Base-by-base conservation (phyloP, 2,888 invertebrate species). In the Toxonevra muliebris region DNA sequence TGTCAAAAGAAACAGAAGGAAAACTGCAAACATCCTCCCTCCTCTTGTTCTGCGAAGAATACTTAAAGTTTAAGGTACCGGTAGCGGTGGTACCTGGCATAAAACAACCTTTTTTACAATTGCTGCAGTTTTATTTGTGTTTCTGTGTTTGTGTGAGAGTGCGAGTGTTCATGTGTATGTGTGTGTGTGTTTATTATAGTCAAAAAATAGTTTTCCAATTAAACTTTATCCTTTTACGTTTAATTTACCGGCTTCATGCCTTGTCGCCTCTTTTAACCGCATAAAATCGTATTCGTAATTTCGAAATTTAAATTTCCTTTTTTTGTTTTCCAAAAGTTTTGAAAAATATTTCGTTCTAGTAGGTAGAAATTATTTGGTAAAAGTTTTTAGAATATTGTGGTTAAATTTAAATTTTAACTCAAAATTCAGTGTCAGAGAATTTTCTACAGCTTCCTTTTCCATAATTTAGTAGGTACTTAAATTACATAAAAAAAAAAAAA, bases 211-310 rank as follows among this genome's bases (percentile, higher is more conserved):
- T 84, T 84, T 84, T 84, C 84, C 84, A 84, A 84, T 84, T 84
- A 84, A 84, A 84, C 84, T 84, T 84, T 83, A 84, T 84, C 85
- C 83, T 84, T 83, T 83, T 80, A 82, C 79, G 79, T 80, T 82
- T 83, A 84, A 84, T 83, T 84, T 83, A 81, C 82, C 80, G 83
- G 82, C 82, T 83, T 83, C 83, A 84, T 83, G 84, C 79, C 82
- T 83, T 83, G 85, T 82, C 83, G 84, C 84, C 80, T 83, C 79
- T 81, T 82, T 82, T 76, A 79, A 81, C 82, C 82, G 81, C 81
- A 81, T 53, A 64, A 68, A 55, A 64, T 62, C 64, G 60, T 48
- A 60, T 41, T 58, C 48, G 55, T 52, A 68, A 64, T 60, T 61
- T 48, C 43, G 55, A 66, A 66, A 61, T 61, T 30, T 30, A 4